A percentile compares a stretch with the other conserved stretches of the same genome.
phyloP scores from a whole-genome alignment of 2,797 vertebrate genomes.

The Synaphobranchus kaupii region DNA sequence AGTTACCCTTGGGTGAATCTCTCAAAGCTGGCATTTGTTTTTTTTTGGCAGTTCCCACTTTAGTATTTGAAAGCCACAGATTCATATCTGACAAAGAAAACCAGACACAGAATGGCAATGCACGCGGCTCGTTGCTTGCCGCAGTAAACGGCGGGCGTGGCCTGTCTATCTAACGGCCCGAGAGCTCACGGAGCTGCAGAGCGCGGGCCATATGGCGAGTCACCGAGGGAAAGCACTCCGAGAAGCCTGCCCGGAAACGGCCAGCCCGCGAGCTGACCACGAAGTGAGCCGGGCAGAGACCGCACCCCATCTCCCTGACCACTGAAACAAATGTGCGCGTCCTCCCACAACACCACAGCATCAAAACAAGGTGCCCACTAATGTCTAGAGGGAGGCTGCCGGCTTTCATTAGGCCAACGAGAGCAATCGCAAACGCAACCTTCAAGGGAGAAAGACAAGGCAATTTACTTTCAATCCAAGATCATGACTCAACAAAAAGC shows the following conservation, averaged over 20 bases:
- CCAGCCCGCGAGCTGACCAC: too few relatives aligned
- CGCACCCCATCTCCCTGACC: too few relatives aligned
- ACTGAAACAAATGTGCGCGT: background rate
- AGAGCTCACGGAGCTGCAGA: background rate
- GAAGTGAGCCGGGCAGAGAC: too few relatives aligned
- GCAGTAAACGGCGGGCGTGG: too few relatives aligned
- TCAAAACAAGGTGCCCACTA: background rate
- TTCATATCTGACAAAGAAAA: too few relatives aligned
- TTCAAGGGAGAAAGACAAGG: conserved; percentile 4
- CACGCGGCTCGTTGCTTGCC: too few relatives aligned
- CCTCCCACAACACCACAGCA: background rate
- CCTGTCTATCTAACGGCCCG: background rate
- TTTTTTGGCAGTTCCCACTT: too few relatives aligned
- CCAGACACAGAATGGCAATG: background rate
- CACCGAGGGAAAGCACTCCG: background rate
- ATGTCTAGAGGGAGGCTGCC: background rate
- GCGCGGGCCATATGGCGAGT: too few relatives aligned
- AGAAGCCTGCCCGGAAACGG: too few relatives aligned
- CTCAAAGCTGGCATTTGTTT: too few relatives aligned
- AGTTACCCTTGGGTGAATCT: too few relatives aligned
- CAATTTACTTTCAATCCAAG: background rate
- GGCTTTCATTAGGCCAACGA: conserved; percentile 4
- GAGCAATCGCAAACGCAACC: background rate
- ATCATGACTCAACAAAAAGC: background rate
- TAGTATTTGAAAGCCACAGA: too few relatives aligned